Percentiles rank a stretch among this genome's conserved stretches.
These are phyloP conservation scores for Tipula lateralis DNA, from an alignment of 2,888 invertebrate genomes.

Conservation along the genomic window DNA sequence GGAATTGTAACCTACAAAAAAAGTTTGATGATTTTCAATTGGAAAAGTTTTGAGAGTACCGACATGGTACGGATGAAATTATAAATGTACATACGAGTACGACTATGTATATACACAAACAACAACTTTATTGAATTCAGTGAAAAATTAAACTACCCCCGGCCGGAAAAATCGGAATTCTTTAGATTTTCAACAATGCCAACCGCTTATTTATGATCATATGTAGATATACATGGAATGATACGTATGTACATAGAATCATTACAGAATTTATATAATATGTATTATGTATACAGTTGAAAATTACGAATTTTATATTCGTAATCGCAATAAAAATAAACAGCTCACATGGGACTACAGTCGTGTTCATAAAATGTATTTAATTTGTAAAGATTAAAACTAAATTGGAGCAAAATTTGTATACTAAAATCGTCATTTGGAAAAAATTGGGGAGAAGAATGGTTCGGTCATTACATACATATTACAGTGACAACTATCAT, in stretches of 20 bases:
- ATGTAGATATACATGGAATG: background rate
- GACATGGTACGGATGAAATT: background rate
- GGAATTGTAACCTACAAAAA: background rate
- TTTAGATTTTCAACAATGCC: background rate
- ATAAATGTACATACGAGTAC: background rate
- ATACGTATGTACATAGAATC: background rate
- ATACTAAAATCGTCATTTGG: background rate
- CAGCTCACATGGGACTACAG: background rate
- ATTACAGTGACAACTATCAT: background rate
- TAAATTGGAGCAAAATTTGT: background rate
- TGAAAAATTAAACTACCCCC: background rate
- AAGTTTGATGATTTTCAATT: background rate
- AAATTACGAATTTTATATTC: background rate
- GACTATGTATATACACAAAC: too few species aligned
- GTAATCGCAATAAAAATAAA: slow-evolving; percentile 11
- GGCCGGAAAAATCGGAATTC: background rate
- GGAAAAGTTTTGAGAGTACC: background rate
- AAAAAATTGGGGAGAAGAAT: background rate
- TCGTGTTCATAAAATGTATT: background rate
- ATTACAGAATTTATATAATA: background rate
- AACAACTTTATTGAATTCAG: background rate
- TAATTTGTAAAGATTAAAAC: slow-evolving; percentile 11
- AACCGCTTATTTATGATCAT: background rate
- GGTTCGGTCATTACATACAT: background rate
- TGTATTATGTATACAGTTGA: background rate